Evolutionary conservation across 2,888 invertebrate species (phyloP).

Genomic region (Gymnocheta viridis): DNA sequence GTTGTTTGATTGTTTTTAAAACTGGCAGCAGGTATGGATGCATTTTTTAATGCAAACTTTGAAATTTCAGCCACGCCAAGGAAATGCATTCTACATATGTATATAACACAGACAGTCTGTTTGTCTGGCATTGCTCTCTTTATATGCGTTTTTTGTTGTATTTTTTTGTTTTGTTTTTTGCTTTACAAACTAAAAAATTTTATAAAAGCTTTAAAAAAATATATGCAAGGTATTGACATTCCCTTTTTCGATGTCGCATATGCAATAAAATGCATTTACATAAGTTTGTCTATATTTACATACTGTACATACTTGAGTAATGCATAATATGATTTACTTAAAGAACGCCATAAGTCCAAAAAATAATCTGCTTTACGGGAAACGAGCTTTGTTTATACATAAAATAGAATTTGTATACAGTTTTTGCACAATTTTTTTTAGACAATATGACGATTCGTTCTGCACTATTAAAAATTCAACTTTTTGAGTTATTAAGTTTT

Average conservation of each 20-base stretch:
- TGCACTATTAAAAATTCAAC: too few relatives aligned
- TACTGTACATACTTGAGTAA: not conserved
- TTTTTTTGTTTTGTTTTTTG: not conserved
- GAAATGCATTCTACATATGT: not conserved
- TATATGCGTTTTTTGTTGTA: not conserved
- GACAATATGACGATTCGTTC: too few relatives aligned
- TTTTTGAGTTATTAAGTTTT: too few relatives aligned
- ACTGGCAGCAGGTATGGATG: conserved; percentile 7
- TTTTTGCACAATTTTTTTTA: too few relatives aligned
- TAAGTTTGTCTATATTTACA: not conserved
- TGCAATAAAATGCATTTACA: not conserved
- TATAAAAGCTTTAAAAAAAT: not conserved
- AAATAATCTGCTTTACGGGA: too few relatives aligned
- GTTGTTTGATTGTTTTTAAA: not conserved
- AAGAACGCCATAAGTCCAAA: too few relatives aligned
- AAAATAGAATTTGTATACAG: too few relatives aligned
- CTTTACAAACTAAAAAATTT: not conserved
- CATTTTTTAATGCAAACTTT: not conserved
- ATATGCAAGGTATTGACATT: not conserved
- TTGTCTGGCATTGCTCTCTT: not conserved
- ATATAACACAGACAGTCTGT: not conserved
- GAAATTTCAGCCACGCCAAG: not conserved
- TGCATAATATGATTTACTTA: too few relatives aligned
- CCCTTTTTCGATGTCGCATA: not conserved
- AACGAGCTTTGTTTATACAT: too few relatives aligned